Conservation (phyloP, 37 sponge, comb jelly and placozoan genomes). For the Oopsacas minuta region DNA sequence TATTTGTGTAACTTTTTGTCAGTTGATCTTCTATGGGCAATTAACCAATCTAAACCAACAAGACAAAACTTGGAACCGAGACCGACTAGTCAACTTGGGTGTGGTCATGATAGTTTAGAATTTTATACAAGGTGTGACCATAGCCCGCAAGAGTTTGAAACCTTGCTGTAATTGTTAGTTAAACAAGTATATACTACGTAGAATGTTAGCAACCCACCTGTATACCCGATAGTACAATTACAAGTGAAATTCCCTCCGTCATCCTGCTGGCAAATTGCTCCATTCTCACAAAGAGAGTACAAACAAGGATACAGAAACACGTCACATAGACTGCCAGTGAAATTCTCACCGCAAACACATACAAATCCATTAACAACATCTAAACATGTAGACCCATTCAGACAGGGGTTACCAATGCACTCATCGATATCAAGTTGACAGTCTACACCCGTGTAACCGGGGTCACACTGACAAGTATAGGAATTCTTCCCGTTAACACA, state of each 20-base stretch:
- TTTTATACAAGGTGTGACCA: too few species aligned
- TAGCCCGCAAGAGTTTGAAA: too few species aligned
- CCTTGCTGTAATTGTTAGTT: too few species aligned
- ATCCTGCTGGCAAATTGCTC: conserved; percentile 17
- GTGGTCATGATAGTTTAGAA: too few species aligned
- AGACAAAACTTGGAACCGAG: too few species aligned
- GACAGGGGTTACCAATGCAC: conserved; percentile 30
- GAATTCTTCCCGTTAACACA: conserved; percentile 25
- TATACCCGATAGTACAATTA: neutral
- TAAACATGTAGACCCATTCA: conserved; percentile 39
- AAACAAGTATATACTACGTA: neutral
- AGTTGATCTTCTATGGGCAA: too few species aligned
- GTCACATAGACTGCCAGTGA: conserved; percentile 34
- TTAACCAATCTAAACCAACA: too few species aligned
- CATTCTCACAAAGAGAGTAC: conserved; percentile 22
- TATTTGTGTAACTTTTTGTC: too few species aligned
- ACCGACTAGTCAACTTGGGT: too few species aligned
- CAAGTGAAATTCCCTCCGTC: conserved; percentile 9
- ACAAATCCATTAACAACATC: conserved; percentile 30
- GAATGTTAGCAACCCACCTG: neutral
- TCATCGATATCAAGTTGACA: conserved; percentile 44
- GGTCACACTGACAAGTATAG: conserved; percentile 37
- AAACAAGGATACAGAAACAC: conserved; percentile 8
- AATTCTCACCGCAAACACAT: conserved; percentile 40
- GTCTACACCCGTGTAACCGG: conserved; percentile 34